Evolutionary conservation across 2,113 vertebrate genomes (phyloP).

Genomic region (Prietella phreatophila): DNA sequence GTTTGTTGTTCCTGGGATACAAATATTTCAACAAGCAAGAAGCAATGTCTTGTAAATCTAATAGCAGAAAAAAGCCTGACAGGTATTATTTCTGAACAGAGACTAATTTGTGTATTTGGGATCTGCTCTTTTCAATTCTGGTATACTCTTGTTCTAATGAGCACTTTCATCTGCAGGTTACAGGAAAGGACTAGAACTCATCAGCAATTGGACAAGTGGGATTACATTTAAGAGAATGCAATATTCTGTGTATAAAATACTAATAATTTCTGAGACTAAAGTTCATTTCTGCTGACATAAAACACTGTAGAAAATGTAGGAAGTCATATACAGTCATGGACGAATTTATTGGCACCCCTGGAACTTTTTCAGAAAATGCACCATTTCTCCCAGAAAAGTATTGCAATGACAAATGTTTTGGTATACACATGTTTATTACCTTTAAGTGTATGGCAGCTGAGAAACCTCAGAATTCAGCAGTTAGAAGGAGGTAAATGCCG

Average conservation of each 20-base stretch:
- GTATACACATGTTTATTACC: no score
- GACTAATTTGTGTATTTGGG: not conserved
- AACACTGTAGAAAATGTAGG: not conserved
- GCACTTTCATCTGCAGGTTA: constrained; percentile 6
- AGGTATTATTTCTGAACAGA: not conserved
- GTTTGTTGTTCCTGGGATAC: not conserved
- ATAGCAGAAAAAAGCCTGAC: not conserved
- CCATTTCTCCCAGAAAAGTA: no score
- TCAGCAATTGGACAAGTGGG: not conserved
- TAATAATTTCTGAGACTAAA: not conserved
- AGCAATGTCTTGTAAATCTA: not conserved
- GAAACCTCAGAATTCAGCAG: not conserved
- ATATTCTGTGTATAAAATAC: not conserved
- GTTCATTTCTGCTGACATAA: not conserved
- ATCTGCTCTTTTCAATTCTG: not conserved
- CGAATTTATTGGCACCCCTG: no score
- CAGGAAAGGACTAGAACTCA: not conserved
- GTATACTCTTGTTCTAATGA: not conserved
- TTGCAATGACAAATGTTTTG: no score
- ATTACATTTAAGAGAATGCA: not conserved
- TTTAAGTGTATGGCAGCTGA: not conserved
- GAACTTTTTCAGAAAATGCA: no score
- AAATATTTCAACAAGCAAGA: not conserved
- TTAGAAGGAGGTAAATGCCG: not conserved
- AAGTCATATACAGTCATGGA: no score